Evolutionary conservation across 2,797 vertebrate species (phyloP).

Genomic region (Sphenodon punctatus): DNA sequence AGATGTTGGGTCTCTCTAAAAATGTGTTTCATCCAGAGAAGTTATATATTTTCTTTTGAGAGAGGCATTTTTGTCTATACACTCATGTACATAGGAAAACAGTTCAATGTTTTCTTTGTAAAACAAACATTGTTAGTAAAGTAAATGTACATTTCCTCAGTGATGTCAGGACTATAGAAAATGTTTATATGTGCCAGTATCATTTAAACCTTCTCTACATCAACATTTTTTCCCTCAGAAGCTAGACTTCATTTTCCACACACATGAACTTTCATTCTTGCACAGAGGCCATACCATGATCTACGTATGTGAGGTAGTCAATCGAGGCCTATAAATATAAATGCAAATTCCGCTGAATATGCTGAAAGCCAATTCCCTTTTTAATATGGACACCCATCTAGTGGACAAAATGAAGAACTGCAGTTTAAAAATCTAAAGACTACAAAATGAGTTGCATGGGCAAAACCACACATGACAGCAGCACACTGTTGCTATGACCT

Average conservation of each 20-base stretch:
- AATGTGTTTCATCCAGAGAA: neutral
- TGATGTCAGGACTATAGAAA: neutral
- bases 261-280: neutral
- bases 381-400: conserved; percentile 62
- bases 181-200: neutral
- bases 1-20: no score
- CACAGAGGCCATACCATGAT: neutral
- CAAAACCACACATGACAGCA: no score
- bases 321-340: neutral
- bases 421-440: neutral
- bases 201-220: neutral
- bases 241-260: neutral
- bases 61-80: neutral
- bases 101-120: neutral
- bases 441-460: neutral
- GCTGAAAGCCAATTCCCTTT: neutral
- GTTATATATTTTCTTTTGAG: neutral
- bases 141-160: neutral
- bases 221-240: neutral
- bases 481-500: no score
- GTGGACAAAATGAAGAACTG: conserved; percentile 26
- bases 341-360: accelerated
- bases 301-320: neutral
- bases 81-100: neutral
- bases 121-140: neutral